Evolutionary conservation across 2,888 invertebrate species (phyloP).

Genomic region (Malachius bipustulatus): DNA sequence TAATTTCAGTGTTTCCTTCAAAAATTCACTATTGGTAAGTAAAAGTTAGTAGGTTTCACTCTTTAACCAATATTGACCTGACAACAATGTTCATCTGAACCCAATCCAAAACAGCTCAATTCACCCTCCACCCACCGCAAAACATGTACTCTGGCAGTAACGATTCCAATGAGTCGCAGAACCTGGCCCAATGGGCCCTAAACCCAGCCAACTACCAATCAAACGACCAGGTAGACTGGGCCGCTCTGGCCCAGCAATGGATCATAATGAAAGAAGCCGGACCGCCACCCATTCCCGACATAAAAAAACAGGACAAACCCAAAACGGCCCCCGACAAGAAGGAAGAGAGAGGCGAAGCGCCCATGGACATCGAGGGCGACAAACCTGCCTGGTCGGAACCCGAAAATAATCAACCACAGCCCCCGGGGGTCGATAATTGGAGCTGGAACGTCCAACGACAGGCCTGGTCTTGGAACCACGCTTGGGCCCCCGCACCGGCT

Average conservation of each 20-base stretch:
- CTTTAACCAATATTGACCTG: too few species aligned
- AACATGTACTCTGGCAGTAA: slow-evolving; percentile 48
- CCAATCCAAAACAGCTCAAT: too few species aligned
- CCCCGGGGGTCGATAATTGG: slow-evolving; percentile 25
- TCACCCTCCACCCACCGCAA: too few species aligned
- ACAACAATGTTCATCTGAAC: too few species aligned
- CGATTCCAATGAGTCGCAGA: slow-evolving; percentile 43
- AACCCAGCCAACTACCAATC: slow-evolving; percentile 73
- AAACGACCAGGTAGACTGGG: slow-evolving; percentile 90
- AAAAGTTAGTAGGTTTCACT: too few species aligned
- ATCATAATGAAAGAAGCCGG: slow-evolving; percentile 84
- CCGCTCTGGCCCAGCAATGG: slow-evolving; percentile 93
- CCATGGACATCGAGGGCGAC: slow-evolving; percentile 77
- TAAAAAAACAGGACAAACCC: slow-evolving; percentile 14
- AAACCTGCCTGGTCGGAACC: slow-evolving; percentile 39
- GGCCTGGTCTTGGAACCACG: slow-evolving; percentile 34
- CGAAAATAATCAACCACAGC: slow-evolving; percentile 19
- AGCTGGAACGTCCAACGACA: slow-evolving; percentile 37
- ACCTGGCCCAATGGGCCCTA: slow-evolving; percentile 66
- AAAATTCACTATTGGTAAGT: too few species aligned
- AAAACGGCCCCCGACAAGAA: slow-evolving; percentile 11
- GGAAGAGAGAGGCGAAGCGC: slow-evolving; percentile 74
- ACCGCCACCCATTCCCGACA: slow-evolving; percentile 31
- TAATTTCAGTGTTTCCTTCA: too few species aligned
- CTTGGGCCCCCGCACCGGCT: slow-evolving; percentile 36